phyloP scores from a whole-genome alignment of 2,797 vertebrate genomes.

The Phylloscopus collybita region DNA sequence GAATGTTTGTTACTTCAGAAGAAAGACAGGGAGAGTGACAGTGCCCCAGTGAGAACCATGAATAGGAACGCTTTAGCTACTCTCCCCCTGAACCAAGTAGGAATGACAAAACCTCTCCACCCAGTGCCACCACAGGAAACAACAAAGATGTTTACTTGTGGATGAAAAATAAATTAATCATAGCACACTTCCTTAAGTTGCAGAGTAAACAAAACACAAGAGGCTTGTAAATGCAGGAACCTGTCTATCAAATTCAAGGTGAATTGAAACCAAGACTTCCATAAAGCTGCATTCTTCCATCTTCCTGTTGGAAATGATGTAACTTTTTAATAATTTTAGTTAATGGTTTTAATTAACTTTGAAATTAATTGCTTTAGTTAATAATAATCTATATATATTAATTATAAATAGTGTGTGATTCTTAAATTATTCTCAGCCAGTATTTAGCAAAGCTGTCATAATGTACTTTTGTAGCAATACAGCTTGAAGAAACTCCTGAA shows the following conservation, averaged over 20 bases:
- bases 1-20: background rate
- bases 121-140: background rate
- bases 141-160: background rate
- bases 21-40: background rate
- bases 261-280: background rate
- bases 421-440: background rate
- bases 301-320: rapidly evolving
- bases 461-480: background rate
- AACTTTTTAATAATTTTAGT: background rate
- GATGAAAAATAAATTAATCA: background rate
- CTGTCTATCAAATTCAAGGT: background rate
- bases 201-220: background rate
- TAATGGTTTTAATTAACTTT: background rate
- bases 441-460: background rate
- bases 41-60: background rate
- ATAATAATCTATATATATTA: background rate
- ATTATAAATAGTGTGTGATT: background rate
- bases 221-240: background rate
- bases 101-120: background rate
- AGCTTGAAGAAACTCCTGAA: background rate
- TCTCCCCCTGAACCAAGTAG: background rate
- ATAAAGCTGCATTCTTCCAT: background rate
- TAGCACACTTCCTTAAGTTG: background rate
- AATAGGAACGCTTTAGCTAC: background rate
- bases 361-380: background rate